A percentile compares a stretch with the other conserved stretches of the same genome.
Evolutionary conservation across 23 tunicate species (phyloP).

Genomic region (Ascidia mentula): DNA sequence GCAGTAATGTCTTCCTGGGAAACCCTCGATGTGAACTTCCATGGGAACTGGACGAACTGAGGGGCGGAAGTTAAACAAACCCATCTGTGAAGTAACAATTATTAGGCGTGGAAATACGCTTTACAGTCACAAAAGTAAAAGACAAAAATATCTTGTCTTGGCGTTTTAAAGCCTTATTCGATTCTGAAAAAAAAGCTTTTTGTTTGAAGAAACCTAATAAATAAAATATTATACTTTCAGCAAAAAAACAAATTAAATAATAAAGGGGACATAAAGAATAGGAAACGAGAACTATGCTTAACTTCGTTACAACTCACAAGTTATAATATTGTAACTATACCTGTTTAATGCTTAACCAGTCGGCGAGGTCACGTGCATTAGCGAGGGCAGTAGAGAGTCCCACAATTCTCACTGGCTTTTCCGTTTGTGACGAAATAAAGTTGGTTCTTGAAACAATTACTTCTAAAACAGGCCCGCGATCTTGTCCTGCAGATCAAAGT

Average conservation of each 20-base stretch:
- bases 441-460: constrained; percentile 94
- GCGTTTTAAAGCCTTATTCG: too few relatives aligned
- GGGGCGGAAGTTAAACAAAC: constrained; percentile 95
- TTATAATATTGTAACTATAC: constrained; percentile 7
- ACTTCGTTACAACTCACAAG: too few relatives aligned
- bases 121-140: too few relatives aligned
- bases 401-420: constrained; percentile 80
- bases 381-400: constrained; percentile 96
- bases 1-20: constrained; percentile 96
- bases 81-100: constrained; percentile 44
- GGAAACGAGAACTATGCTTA: too few relatives aligned
- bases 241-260: too few relatives aligned
- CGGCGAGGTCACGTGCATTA: constrained; percentile 94
- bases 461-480: constrained; percentile 97
- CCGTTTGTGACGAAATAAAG: constrained; percentile 96
- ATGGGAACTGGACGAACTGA: constrained; percentile 99
- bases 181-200: too few relatives aligned
- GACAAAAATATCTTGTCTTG: too few relatives aligned
- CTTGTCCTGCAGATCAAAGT: constrained; percentile 50
- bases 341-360: constrained; percentile 96
- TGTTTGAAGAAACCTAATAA: too few relatives aligned
- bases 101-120: too few relatives aligned
- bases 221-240: too few relatives aligned
- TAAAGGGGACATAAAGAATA: too few relatives aligned
- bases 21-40: constrained; percentile 97